phyloP scores from a whole-genome alignment of 1,140 invertebrate species.

The Ectropis grisescens region DNA sequence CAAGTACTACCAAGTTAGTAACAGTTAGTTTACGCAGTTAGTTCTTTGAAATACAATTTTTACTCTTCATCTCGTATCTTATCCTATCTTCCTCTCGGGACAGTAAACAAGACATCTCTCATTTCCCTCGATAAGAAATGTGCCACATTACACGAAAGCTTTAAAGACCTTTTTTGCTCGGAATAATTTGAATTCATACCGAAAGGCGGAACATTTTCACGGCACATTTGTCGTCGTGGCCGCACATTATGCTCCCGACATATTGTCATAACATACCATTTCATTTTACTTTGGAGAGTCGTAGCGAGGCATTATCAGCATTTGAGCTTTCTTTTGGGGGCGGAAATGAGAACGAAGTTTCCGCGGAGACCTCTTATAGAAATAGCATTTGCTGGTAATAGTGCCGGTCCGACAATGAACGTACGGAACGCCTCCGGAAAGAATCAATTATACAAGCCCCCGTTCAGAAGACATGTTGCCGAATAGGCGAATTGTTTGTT shows the following conservation, averaged over 20 bases:
- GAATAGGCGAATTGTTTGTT: constrained; percentile 67
- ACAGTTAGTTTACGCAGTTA: constrained; percentile 4
- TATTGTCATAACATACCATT: constrained; percentile 62
- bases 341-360: constrained; percentile 63
- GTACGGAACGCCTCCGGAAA: constrained; percentile 56
- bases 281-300: constrained; percentile 50
- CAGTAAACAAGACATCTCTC: too few relatives aligned
- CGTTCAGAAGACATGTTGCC: constrained; percentile 42
- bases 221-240: constrained; percentile 16
- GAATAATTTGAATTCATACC: constrained; percentile 14
- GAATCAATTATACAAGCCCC: constrained; percentile 63
- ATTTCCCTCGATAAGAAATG: too few relatives aligned
- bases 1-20: constrained; percentile 34
- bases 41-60: too few relatives aligned
- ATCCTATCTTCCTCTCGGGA: too few relatives aligned
- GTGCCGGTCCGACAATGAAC: constrained; percentile 40
- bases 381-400: constrained; percentile 58
- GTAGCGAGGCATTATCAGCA: constrained; percentile 43
- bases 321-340: constrained; percentile 47
- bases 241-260: constrained; percentile 29
- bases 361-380: constrained; percentile 41
- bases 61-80: too few relatives aligned
- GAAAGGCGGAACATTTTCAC: constrained; percentile 13
- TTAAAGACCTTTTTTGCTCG: constrained; percentile 1
- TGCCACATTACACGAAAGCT: too few relatives aligned